Evolutionary conservation across 53 echinoderm and acorn worm genomes (phyloP).

Genomic region (Patiria pectinifera): DNA sequence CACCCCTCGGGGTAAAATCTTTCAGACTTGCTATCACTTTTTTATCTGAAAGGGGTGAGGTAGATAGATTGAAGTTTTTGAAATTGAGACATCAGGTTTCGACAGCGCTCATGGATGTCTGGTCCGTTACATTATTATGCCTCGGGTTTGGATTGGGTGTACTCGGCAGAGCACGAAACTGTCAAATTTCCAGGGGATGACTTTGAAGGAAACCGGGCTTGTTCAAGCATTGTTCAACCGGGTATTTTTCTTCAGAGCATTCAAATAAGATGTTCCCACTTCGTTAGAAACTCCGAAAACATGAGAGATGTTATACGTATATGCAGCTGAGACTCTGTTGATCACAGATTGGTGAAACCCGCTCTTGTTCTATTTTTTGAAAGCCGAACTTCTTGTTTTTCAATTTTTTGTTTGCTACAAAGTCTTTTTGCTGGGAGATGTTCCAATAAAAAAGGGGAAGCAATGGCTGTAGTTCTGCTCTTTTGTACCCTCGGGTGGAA

Average conservation of each 20-base stretch:
- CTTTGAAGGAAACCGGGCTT: too few species aligned
- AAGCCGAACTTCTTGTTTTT: neutral
- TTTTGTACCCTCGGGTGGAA: neutral
- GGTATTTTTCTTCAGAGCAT: too few species aligned
- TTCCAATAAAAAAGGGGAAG: neutral
- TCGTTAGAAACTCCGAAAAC: too few species aligned
- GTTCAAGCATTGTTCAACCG: too few species aligned
- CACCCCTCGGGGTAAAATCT: conserved; percentile 4
- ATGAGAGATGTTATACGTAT: too few species aligned
- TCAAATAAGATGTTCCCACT: too few species aligned
- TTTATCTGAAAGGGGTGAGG: neutral
- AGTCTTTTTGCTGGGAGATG: neutral
- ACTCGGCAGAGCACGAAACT: neutral
- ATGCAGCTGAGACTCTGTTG: too few species aligned
- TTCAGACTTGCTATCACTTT: conserved; percentile 1
- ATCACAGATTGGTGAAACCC: too few species aligned
- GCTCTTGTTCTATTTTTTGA: too few species aligned
- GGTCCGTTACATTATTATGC: neutral
- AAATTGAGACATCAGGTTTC: conserved; percentile 13
- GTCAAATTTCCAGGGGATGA: too few species aligned
- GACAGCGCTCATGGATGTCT: neutral
- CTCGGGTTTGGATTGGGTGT: neutral
- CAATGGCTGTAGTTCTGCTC: neutral
- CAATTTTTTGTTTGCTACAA: neutral
- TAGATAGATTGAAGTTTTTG: neutral